Conservation (phyloP, 2,888 invertebrate genomes). For the Lycaena phlaeas region DNA sequence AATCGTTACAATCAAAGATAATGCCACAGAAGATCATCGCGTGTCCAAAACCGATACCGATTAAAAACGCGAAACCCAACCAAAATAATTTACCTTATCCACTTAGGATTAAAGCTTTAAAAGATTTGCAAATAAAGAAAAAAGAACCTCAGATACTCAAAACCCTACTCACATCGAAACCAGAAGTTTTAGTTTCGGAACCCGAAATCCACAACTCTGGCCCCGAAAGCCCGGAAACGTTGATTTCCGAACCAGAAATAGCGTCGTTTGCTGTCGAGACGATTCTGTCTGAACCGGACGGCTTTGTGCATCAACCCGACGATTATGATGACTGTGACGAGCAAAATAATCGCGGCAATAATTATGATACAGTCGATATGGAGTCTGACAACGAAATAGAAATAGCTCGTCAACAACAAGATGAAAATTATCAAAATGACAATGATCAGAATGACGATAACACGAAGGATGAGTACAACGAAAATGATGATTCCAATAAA, state of each 20-base stretch:
- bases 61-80: conserved; percentile 39
- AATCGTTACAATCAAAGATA: conserved; percentile 41
- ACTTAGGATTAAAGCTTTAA: conserved; percentile 63
- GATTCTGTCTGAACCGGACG: conserved; percentile 60
- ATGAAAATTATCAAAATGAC: conserved; percentile 29
- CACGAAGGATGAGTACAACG: conserved; percentile 10
- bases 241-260: conserved; percentile 67
- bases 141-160: conserved; percentile 68
- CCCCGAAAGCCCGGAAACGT: conserved; percentile 64
- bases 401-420: conserved; percentile 46
- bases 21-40: conserved; percentile 38
- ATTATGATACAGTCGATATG: conserved; percentile 64
- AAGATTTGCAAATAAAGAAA: conserved; percentile 65
- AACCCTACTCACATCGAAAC: conserved; percentile 58
- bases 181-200: conserved; percentile 60
- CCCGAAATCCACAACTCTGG: conserved; percentile 66
- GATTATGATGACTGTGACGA: conserved; percentile 31
- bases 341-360: conserved; percentile 43
- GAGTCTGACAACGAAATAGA: conserved; percentile 68
- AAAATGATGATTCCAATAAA: conserved; percentile 12
- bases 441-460: conserved; percentile 36
- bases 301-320: conserved; percentile 36
- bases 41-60: conserved; percentile 54
- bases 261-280: conserved; percentile 67
- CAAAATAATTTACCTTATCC: conserved; percentile 62